Evolutionary conservation across 1,140 invertebrate genomes (phyloP), one percentile per base, ranked within the genome.

Genomic region (Trinorchestia longiramus): DNA sequence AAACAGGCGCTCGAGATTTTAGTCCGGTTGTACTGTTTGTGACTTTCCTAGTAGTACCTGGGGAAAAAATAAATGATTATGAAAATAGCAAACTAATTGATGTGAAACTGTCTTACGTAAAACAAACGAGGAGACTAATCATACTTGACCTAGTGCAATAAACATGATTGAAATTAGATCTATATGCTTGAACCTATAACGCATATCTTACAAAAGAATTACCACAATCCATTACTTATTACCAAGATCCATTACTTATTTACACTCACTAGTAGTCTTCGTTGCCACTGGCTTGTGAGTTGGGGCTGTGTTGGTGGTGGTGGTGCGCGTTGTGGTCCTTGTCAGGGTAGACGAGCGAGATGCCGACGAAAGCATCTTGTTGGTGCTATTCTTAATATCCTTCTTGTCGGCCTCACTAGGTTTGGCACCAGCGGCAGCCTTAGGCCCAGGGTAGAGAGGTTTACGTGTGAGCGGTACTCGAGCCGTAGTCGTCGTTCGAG

Each of bases 351-450:
- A 94, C 40, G 92, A 28, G 41, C 92, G 92, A 47, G 92, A 94
- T 6, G 92, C 41, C 41, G 92, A 94, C 11, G 92, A 94, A 40
- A 94, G 44, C 36, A 47, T 8, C 40, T 94, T 94, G 92, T 94
- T 94, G 15, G 92, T 94, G 40, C 19, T 45, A 43, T 94, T 94
- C 92, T 94, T 94, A 94, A 94, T 94, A 94, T 94, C 92, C 40
- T 94, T 94, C 92, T 94, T 94, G 40, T 94, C 92, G 40, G 92
- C 43, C 17, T 94, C 92, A n/a, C 43, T 44, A 11, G 92, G 92
- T 40, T 94, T 94, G 44, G 92, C 92, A 91, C 41, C 36, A 94
- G 92, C 44, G 15, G 44, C 43, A 28, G 43, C 43, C 92, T 45
- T 94, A 45, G 92, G 92, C 6, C 43, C 92, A 47, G 92, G 88